These are phyloP conservation scores for Labrus mixtus DNA, from an alignment of 2,113 vertebrate species.

Conservation along the genomic window DNA sequence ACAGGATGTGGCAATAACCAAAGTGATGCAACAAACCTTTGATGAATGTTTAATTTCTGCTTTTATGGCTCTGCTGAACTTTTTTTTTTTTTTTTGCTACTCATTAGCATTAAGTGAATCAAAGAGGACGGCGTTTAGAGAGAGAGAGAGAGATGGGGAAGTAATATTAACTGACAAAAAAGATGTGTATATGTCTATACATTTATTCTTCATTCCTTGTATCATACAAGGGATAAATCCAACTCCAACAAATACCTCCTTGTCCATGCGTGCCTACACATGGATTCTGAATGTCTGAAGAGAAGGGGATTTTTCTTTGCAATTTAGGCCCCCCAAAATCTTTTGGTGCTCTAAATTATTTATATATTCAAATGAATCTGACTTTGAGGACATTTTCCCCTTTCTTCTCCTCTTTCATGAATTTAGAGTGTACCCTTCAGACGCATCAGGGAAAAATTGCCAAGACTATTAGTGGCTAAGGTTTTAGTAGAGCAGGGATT, in stretches of 20 bases:
- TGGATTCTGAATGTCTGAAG: constrained; percentile 74
- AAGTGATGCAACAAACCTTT: constrained; percentile 36
- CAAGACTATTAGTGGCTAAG: constrained; percentile 43
- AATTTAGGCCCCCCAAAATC: constrained; percentile 65
- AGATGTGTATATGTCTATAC: not conserved
- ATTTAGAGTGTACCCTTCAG: constrained; percentile 65
- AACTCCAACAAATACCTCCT: constrained; percentile 30
- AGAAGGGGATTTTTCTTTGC: constrained; percentile 49
- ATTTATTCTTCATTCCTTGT: constrained; percentile 30
- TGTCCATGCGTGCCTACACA: constrained; percentile 23
- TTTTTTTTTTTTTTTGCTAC: not conserved
- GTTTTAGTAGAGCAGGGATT: constrained; percentile 22
- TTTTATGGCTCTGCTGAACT: not conserved
- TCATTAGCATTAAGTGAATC: constrained; percentile 38
- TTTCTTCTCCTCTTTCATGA: constrained; percentile 65
- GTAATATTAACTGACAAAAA: constrained; percentile 18
- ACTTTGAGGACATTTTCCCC: constrained; percentile 64
- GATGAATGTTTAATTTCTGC: constrained; percentile 59
- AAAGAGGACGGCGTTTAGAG: not conserved
- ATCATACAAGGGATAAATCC: not conserved
- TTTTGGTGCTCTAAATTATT: constrained; percentile 77
- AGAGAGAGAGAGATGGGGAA: not conserved
- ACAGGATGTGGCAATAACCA: constrained; percentile 10
- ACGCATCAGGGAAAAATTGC: constrained; percentile 20
- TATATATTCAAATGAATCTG: constrained; percentile 77